Percentiles rank a stretch among this genome's conserved stretches.
phyloP scores from a whole-genome alignment of 23 tunicate genomes.

The Trididemnum clinides region DNA sequence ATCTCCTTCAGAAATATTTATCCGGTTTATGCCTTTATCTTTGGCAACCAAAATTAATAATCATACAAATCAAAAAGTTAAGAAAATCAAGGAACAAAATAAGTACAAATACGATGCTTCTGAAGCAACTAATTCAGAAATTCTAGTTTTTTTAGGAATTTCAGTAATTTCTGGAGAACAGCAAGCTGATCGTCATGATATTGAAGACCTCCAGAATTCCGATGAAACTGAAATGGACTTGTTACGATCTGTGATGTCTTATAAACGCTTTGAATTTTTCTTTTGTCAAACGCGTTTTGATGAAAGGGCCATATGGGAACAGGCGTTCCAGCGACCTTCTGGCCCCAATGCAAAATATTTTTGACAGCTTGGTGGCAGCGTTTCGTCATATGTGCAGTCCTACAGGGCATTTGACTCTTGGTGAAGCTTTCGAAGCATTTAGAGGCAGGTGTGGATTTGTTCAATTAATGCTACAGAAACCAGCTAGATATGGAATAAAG shows the following conservation, averaged over 20 bases:
- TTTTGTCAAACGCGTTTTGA: too few species aligned
- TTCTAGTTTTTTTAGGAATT: not conserved
- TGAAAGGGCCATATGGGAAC: too few species aligned
- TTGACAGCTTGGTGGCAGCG: too few species aligned
- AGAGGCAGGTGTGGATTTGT: constrained; percentile 13
- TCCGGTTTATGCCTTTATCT: not conserved
- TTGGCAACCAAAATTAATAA: not conserved
- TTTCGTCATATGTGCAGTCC: too few species aligned
- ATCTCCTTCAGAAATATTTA: not conserved
- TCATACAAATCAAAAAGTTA: not conserved
- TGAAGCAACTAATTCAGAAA: not conserved
- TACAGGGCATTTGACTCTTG: constrained; percentile 4
- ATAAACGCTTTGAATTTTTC: too few species aligned
- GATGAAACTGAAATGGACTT: too few species aligned
- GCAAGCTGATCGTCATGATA: not conserved
- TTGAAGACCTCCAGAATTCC: not conserved
- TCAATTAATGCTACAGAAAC: constrained; percentile 7
- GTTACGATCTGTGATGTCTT: too few species aligned
- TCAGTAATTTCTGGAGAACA: not conserved
- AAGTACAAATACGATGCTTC: not conserved
- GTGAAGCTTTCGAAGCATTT: constrained; percentile 4
- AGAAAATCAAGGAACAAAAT: not conserved
- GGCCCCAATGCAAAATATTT: too few species aligned
- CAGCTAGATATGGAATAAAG: constrained; percentile 2
- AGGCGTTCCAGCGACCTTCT: too few species aligned